Conservation (phyloP, 2,797 vertebrate species). For the Decapterus maruadsi region DNA sequence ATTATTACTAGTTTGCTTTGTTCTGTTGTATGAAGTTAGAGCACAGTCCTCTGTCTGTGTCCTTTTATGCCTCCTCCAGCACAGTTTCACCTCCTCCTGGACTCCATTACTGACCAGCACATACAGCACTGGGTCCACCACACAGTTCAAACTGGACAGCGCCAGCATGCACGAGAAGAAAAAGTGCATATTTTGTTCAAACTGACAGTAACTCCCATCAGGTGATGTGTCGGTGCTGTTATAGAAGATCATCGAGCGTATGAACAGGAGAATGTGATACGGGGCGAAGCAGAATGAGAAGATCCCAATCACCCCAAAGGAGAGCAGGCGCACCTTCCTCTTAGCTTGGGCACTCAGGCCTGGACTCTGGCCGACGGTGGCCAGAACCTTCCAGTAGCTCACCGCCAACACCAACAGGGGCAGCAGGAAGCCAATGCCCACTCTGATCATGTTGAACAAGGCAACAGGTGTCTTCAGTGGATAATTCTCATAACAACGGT, state of each 20-base stretch:
- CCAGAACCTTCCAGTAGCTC: conserved; percentile 84
- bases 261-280: conserved; percentile 84
- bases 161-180: conserved; percentile 81
- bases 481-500: conserved; percentile 85
- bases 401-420: conserved; percentile 80
- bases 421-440: conserved; percentile 77
- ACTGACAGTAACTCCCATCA: conserved; percentile 69
- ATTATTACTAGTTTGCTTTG: conserved; percentile 17
- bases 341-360: conserved; percentile 78
- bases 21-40: conserved; percentile 18
- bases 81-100: conserved; percentile 70
- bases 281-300: conserved; percentile 87
- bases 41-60: conserved; percentile 9
- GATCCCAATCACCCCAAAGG: conserved; percentile 84
- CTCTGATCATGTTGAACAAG: conserved; percentile 82
- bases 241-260: conserved; percentile 78
- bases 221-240: accelerated
- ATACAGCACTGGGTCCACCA: conserved; percentile 87
- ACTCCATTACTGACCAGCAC: conserved; percentile 83
- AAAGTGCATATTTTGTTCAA: conserved; percentile 77
- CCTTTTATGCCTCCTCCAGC: conserved; percentile 41
- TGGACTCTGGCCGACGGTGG: conserved; percentile 79
- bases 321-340: conserved; percentile 83
- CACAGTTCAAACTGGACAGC: conserved; percentile 85
- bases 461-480: conserved; percentile 70